Conservation (phyloP, 2,797 vertebrate species). For the Thaleichthys pacificus region DNA sequence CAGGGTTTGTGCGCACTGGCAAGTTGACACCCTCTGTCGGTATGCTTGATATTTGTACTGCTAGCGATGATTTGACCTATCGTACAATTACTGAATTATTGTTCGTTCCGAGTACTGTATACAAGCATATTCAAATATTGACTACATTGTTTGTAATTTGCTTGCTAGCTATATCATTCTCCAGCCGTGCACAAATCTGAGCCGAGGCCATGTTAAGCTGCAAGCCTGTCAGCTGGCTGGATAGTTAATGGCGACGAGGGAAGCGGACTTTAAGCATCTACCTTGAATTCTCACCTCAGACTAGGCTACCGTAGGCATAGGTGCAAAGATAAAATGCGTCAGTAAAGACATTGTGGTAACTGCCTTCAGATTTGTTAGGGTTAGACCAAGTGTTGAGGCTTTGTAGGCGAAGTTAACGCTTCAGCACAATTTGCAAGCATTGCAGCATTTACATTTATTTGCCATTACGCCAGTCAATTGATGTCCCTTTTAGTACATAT, state of each 20-base stretch:
- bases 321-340: background rate
- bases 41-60: conserved; percentile 6
- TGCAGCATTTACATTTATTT: too few species aligned
- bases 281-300: background rate
- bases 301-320: background rate
- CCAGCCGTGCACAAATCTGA: conserved; percentile 34
- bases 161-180: background rate
- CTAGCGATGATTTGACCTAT: conserved; percentile 4
- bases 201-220: conserved; percentile 73
- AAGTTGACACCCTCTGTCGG: conserved; percentile 55
- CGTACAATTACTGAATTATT: background rate
- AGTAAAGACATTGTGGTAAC: too few species aligned
- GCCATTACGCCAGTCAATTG: too few species aligned
- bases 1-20: background rate
- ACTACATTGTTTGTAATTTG: background rate
- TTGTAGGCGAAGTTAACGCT: background rate
- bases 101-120: background rate
- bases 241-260: conserved; percentile 74
- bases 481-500: too few species aligned
- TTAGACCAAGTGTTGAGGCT: background rate
- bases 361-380: too few species aligned
- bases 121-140: background rate
- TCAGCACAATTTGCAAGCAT: too few species aligned
- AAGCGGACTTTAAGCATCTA: conserved; percentile 63
- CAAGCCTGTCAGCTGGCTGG: conserved; percentile 66